A percentile compares a stretch with the other conserved stretches of the same genome.
Conservation (phyloP, 2,888 invertebrate species). For the Dromius quadrimaculatus region DNA sequence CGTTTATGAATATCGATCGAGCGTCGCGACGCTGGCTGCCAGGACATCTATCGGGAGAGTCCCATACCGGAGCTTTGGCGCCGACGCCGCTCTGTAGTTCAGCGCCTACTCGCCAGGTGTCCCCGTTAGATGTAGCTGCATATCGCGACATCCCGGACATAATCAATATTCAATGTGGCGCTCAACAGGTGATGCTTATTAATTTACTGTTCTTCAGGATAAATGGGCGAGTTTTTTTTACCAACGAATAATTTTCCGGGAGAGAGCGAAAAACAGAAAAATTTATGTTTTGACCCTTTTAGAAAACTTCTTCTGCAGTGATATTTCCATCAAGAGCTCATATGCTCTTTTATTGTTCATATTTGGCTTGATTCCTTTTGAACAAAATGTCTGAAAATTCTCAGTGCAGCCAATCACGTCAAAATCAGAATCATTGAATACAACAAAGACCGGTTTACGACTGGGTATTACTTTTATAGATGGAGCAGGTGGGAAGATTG, state of each 20-base stretch:
- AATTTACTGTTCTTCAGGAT: conserved; percentile 24
- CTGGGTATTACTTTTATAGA: too few species aligned
- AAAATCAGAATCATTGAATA: too few species aligned
- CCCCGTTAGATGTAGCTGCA: conserved; percentile 44
- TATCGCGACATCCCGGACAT: background rate
- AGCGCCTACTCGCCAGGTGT: conserved; percentile 54
- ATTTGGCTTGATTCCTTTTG: too few species aligned
- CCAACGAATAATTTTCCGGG: background rate
- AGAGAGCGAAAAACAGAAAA: too few species aligned
- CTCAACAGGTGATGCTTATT: conserved; percentile 45
- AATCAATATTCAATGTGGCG: conserved; percentile 38
- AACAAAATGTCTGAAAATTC: too few species aligned
- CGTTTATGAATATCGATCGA: conserved; percentile 59
- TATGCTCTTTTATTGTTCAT: too few species aligned
- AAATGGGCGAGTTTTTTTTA: conserved; percentile 28
- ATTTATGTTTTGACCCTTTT: too few species aligned
- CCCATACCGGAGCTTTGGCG: conserved; percentile 50
- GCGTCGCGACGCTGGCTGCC: conserved; percentile 53
- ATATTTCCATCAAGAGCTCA: too few species aligned
- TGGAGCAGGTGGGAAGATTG: too few species aligned
- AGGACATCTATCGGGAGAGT: conserved; percentile 58
- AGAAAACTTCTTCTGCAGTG: too few species aligned
- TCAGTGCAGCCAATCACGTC: too few species aligned
- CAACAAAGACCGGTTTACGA: too few species aligned
- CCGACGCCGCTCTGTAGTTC: conserved; percentile 54